phyloP scores from a whole-genome alignment of 2,113 vertebrate genomes.

The Poeciliopsis retropinna region DNA sequence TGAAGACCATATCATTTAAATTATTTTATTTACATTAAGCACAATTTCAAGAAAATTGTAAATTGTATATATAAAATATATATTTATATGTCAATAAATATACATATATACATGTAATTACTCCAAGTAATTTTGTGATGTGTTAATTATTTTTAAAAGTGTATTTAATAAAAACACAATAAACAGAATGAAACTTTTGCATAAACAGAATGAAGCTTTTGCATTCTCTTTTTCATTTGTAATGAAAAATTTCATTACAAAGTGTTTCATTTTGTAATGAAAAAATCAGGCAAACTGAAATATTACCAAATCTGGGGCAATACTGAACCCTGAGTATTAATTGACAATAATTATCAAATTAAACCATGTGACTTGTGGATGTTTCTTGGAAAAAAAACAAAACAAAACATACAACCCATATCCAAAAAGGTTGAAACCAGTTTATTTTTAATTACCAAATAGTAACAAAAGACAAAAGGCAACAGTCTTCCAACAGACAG shows the following conservation, averaged over 20 bases:
- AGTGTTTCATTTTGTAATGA: too few species aligned
- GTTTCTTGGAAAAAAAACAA: not conserved
- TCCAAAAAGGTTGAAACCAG: slow-evolving; percentile 41
- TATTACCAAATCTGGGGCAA: not conserved
- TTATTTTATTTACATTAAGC: too few species aligned
- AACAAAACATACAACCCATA: slow-evolving; percentile 15
- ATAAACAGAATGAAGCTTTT: not conserved
- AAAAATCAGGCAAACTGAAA: not conserved
- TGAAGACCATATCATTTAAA: too few species aligned
- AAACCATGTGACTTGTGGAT: not conserved
- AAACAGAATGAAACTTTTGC: not conserved
- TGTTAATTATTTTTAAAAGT: not conserved
- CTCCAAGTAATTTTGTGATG: not conserved
- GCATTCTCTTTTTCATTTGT: too few species aligned
- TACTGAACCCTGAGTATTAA: not conserved
- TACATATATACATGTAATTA: not conserved
- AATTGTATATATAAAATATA: too few species aligned
- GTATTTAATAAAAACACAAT: not conserved
- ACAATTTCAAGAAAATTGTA: too few species aligned
- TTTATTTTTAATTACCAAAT: slow-evolving; percentile 74
- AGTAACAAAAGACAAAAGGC: slow-evolving; percentile 70
- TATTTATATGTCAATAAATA: too few species aligned
- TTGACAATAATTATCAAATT: not conserved
- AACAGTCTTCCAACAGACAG: slow-evolving; percentile 54
- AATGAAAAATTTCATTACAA: too few species aligned